Evolutionary conservation across 2,797 vertebrate genomes (phyloP).

Genomic region (Anableps anableps): DNA sequence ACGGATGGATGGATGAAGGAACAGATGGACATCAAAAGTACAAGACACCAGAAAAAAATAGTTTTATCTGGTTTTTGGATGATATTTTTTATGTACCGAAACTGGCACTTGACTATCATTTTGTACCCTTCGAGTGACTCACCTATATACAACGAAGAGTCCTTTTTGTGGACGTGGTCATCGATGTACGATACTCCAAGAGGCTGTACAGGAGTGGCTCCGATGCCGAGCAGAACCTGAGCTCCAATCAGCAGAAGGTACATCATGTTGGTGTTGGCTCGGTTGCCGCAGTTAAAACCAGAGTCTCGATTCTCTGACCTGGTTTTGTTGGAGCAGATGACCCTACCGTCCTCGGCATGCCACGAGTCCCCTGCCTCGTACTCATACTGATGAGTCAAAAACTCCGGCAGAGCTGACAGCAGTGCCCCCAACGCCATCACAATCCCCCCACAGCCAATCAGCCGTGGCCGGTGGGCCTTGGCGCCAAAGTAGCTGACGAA

Average conservation of each 20-base stretch:
- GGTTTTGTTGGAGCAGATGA: slow-evolving; percentile 87
- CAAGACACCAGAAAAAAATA: neutral
- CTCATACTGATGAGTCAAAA: slow-evolving; percentile 95
- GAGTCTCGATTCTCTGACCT: slow-evolving; percentile 83
- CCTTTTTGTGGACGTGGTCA: slow-evolving; percentile 95
- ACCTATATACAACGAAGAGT: slow-evolving; percentile 98
- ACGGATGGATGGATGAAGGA: neutral
- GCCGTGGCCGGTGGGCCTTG: slow-evolving; percentile 91
- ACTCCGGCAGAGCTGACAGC: slow-evolving; percentile 94
- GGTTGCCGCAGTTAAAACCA: slow-evolving; percentile 85
- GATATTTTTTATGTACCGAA: neutral
- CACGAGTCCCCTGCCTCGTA: slow-evolving; percentile 90
- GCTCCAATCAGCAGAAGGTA: slow-evolving; percentile 98
- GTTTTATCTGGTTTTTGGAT: neutral
- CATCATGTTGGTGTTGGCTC: slow-evolving; percentile 98
- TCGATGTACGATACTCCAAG: slow-evolving; percentile 98
- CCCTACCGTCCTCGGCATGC: slow-evolving; percentile 89
- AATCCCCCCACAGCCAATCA: slow-evolving; percentile 97
- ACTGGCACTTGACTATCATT: neutral
- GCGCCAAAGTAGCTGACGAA: slow-evolving; percentile 98
- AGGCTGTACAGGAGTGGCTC: slow-evolving; percentile 97
- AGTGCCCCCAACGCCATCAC: slow-evolving; percentile 96
- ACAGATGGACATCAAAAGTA: neutral
- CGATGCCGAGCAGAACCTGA: slow-evolving; percentile 96
- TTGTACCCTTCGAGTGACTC: slow-evolving; percentile 56